These are phyloP conservation scores for Origma solitaria DNA, from an alignment of 2,113 vertebrate species.

Conservation along the genomic window DNA sequence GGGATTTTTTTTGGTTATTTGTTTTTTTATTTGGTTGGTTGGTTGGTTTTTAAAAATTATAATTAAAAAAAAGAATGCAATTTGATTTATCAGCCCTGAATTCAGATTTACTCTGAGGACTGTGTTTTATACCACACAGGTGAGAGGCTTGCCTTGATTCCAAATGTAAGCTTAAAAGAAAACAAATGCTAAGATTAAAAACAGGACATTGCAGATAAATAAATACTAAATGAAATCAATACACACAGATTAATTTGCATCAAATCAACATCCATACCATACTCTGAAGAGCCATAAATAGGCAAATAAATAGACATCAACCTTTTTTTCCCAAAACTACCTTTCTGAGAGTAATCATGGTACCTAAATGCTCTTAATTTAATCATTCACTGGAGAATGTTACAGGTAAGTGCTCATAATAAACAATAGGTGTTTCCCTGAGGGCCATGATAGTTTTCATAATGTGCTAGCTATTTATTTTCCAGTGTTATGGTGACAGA, in stretches of 20 bases:
- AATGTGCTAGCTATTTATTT: constrained; percentile 45
- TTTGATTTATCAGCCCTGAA: neutral
- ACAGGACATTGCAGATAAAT: neutral
- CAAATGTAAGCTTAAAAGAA: neutral
- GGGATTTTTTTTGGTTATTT: no score
- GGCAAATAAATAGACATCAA: neutral
- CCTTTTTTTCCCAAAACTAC: neutral
- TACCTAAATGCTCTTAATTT: constrained; percentile 25
- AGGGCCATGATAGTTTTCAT: neutral
- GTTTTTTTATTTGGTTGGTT: no score
- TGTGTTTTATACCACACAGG: neutral
- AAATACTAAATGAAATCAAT: constrained; percentile 6
- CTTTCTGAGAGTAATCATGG: constrained; percentile 21
- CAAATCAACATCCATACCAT: neutral
- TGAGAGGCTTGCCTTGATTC: neutral
- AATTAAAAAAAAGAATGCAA: neutral
- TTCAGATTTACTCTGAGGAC: neutral
- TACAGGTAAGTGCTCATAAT: constrained; percentile 37
- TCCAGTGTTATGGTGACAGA: neutral
- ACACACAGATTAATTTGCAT: neutral
- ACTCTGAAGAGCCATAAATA: neutral
- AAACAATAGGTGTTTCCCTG: constrained; percentile 44
- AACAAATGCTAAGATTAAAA: neutral
- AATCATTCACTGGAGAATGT: constrained; percentile 27
- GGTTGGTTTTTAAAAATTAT: neutral